Evolutionary conservation across 2,113 vertebrate genomes (phyloP).

Genomic region (Hoplias malabaricus): DNA sequence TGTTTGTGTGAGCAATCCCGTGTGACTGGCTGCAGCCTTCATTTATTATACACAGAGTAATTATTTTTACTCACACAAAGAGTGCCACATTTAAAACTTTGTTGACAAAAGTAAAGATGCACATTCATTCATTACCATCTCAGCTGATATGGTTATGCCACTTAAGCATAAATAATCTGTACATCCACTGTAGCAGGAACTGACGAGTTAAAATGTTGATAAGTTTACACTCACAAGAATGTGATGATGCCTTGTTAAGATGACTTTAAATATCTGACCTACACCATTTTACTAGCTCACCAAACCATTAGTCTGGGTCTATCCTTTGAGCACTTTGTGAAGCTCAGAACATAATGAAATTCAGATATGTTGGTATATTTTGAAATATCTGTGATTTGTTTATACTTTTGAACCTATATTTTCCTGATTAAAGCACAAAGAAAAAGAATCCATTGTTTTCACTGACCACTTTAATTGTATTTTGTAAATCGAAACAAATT

Average conservation of each 20-base stretch:
- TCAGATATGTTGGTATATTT: too few relatives aligned
- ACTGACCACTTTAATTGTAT: too few relatives aligned
- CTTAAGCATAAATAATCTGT: not conserved
- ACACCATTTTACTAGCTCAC: not conserved
- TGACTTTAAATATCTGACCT: not conserved
- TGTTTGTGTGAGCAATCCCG: not conserved
- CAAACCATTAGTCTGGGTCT: not conserved
- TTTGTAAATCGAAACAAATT: too few relatives aligned
- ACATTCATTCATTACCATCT: conserved; percentile 12
- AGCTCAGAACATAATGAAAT: too few relatives aligned
- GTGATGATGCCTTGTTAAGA: conserved; percentile 6
- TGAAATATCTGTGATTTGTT: too few relatives aligned
- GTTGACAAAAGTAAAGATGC: not conserved
- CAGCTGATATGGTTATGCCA: conserved; percentile 40
- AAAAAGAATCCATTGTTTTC: too few relatives aligned
- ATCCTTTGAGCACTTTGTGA: not conserved
- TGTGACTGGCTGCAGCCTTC: not conserved
- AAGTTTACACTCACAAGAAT: not conserved
- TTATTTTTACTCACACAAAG: conserved; percentile 7
- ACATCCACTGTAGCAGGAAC: not conserved
- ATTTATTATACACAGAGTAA: conserved; percentile 55
- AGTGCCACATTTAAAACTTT: not conserved
- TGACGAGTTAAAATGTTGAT: not conserved
- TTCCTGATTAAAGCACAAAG: too few relatives aligned
- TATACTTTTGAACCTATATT: too few relatives aligned